Evolutionary conservation across 1,140 invertebrate species (phyloP).

Genomic region (Hormaphis cornu): DNA sequence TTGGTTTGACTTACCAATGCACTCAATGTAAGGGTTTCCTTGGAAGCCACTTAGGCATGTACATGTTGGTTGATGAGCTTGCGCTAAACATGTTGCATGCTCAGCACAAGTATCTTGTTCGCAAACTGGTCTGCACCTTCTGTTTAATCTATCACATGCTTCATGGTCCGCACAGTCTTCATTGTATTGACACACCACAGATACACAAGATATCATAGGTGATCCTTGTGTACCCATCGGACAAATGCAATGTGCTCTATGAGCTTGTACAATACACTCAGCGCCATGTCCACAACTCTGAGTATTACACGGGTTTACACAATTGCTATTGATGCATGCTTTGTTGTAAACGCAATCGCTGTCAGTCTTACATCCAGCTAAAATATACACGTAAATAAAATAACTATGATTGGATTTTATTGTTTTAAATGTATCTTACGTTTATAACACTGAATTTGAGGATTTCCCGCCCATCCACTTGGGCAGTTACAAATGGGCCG

Average conservation of each 20-base stretch:
- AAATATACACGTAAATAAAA: constrained; percentile 37
- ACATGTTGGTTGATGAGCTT: constrained; percentile 68
- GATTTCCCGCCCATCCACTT: constrained; percentile 74
- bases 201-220: constrained; percentile 67
- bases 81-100: constrained; percentile 61
- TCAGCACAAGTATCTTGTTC: constrained; percentile 64
- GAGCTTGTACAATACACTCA: constrained; percentile 61
- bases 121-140: constrained; percentile 73
- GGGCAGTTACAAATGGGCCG: constrained; percentile 72
- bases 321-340: constrained; percentile 65
- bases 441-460: constrained; percentile 73
- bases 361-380: constrained; percentile 72
- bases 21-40: constrained; percentile 71
- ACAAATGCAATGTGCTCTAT: constrained; percentile 70
- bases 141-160: constrained; percentile 72
- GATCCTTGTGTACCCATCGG: constrained; percentile 75
- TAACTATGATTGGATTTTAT: not conserved
- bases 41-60: constrained; percentile 59
- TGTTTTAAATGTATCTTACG: constrained; percentile 49
- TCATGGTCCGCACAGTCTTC: constrained; percentile 80
- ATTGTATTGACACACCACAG: constrained; percentile 74
- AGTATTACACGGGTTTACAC: constrained; percentile 63
- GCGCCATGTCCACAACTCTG: constrained; percentile 67
- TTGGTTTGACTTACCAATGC: constrained; percentile 43
- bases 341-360: constrained; percentile 78